phyloP scores from a whole-genome alignment of 1,140 invertebrate species.

The Drosophila pallidifrons region DNA sequence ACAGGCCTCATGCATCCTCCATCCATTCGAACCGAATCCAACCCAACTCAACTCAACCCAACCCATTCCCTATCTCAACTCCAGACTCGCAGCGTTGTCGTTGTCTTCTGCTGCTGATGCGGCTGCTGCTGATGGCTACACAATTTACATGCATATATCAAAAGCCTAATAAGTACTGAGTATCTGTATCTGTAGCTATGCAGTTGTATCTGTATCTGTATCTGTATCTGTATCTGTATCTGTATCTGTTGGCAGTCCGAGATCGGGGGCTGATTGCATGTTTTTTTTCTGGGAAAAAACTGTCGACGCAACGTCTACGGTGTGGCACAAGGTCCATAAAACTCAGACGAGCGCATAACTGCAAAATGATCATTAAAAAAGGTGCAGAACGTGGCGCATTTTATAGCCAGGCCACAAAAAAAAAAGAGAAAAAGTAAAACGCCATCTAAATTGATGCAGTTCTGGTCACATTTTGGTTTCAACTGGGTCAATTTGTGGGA shows the following conservation, averaged over 20 bases:
- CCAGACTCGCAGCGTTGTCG: constrained; percentile 42
- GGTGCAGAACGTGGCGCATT: constrained; percentile 62
- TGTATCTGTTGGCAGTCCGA: constrained; percentile 35
- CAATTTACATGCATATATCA: constrained; percentile 50
- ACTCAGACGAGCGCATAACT: constrained; percentile 74
- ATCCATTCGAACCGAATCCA: not conserved
- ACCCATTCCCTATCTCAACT: no score
- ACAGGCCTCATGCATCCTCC: constrained; percentile 18
- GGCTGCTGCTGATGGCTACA: constrained; percentile 19
- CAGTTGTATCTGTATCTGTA: constrained; percentile 18
- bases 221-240: constrained; percentile 28
- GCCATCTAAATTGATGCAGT: not conserved
- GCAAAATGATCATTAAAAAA: constrained; percentile 78
- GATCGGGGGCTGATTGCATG: constrained; percentile 58
- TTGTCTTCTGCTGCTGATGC: constrained; percentile 24
- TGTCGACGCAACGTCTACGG: constrained; percentile 81
- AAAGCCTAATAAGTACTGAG: constrained; percentile 76
- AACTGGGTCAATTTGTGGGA: not conserved
- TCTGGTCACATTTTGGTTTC: not conserved
- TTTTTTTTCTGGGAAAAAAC: constrained; percentile 80
- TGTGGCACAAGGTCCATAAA: constrained; percentile 67
- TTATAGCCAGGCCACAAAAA: constrained; percentile 50
- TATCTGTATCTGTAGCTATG: constrained; percentile 43
- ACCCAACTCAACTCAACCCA: not conserved
- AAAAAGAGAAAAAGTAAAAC: no score